Evolutionary conservation across 2,113 vertebrate species (phyloP).

Genomic region (Seriola rivoliana): DNA sequence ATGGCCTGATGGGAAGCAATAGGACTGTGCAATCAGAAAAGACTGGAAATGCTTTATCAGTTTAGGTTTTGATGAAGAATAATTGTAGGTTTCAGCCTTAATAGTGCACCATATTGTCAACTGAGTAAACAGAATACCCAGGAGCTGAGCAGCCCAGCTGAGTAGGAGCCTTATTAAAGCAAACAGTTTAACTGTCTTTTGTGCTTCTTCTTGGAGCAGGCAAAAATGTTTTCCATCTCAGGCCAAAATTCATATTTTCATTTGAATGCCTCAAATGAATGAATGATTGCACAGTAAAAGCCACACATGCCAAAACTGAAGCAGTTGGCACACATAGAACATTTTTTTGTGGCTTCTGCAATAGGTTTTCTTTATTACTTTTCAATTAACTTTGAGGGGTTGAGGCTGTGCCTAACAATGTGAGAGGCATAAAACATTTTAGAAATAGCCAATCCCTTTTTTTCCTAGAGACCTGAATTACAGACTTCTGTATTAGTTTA

Average conservation of each 20-base stretch:
- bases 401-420: conserved; percentile 36
- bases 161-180: conserved; percentile 52
- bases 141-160: conserved; percentile 22
- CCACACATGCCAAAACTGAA: conserved; percentile 50
- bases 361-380: conserved; percentile 61
- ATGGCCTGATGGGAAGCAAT: conserved; percentile 1
- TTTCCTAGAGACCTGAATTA: conserved; percentile 50
- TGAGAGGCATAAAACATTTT: conserved; percentile 45
- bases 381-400: conserved; percentile 59
- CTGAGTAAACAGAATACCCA: conserved; percentile 20
- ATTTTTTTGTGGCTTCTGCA: conserved; percentile 32
- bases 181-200: conserved; percentile 61
- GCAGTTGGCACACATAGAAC: conserved; percentile 37
- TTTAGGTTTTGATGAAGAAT: conserved; percentile 28
- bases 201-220: conserved; percentile 44
- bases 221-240: conserved; percentile 52
- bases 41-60: conserved; percentile 5
- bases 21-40: neutral
- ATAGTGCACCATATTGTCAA: conserved; percentile 35
- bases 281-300: conserved; percentile 56
- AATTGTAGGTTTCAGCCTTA: conserved; percentile 28
- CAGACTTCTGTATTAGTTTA: conserved; percentile 33
- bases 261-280: conserved; percentile 64
- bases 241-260: conserved; percentile 67
- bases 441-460: conserved; percentile 46